Conservation (phyloP, 2,888 invertebrate species). For the Anthophora plumipes region DNA sequence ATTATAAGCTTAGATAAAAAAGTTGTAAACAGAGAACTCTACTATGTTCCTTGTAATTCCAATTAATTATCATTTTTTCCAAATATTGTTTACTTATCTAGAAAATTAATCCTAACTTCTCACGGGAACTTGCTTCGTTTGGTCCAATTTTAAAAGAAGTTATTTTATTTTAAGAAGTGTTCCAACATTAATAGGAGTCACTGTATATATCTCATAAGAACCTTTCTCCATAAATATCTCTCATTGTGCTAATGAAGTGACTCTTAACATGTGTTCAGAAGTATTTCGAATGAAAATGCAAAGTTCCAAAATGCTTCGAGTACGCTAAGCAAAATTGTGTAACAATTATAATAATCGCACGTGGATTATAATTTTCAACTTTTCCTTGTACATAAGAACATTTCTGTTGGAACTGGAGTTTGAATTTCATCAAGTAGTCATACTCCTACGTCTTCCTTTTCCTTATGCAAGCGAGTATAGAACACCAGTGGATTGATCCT, state of each 20-base stretch:
- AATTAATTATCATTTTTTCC: too few relatives aligned
- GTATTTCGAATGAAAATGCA: not conserved
- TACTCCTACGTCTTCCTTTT: too few relatives aligned
- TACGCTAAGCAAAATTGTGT: not conserved
- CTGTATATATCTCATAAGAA: too few relatives aligned
- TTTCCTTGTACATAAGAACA: not conserved
- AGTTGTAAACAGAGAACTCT: too few relatives aligned
- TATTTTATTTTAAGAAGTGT: too few relatives aligned
- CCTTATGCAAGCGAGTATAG: not conserved
- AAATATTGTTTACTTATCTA: too few relatives aligned
- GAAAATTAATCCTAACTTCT: too few relatives aligned
- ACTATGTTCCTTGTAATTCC: too few relatives aligned
- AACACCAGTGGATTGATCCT: slow-evolving; percentile 10
- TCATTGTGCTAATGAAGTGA: not conserved
- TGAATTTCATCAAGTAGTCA: not conserved
- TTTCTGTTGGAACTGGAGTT: not conserved
- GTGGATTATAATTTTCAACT: not conserved
- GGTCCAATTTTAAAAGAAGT: too few relatives aligned
- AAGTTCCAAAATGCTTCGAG: not conserved
- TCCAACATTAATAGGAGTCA: too few relatives aligned
- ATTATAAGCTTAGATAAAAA: too few relatives aligned
- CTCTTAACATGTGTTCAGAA: not conserved
- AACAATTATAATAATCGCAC: not conserved
- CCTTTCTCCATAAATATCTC: not conserved
- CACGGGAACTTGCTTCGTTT: too few relatives aligned